Evolutionary conservation across 2,797 vertebrate species (phyloP).

Genomic region (Thripadectes ignobilis): DNA sequence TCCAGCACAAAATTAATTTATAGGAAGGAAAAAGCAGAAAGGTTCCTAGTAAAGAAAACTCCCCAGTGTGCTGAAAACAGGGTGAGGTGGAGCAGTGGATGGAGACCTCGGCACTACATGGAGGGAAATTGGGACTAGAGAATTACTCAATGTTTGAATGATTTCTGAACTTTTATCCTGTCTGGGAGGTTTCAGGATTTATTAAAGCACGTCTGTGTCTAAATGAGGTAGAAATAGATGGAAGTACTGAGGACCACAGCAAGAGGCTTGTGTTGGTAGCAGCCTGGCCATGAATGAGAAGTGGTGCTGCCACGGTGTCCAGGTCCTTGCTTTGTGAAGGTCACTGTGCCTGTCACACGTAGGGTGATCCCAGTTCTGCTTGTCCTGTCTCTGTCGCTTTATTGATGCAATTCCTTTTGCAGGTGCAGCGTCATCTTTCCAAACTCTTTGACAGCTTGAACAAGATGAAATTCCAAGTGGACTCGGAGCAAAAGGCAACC

Average conservation of each 20-base stretch:
- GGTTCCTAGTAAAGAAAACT: background rate
- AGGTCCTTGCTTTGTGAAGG: background rate
- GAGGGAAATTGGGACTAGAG: background rate
- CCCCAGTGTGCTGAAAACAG: background rate
- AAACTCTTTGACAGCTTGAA: conserved; percentile 96
- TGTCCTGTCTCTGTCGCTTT: background rate
- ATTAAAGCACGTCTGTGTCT: background rate
- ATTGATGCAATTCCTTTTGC: background rate
- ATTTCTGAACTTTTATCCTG: background rate
- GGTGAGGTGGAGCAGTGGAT: background rate
- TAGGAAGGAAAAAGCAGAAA: background rate
- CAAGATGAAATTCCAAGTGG: conserved; percentile 86
- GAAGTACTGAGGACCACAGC: background rate
- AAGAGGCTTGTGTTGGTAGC: background rate
- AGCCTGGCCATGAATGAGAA: background rate
- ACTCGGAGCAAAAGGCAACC: conserved; percentile 74
- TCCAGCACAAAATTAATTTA: background rate
- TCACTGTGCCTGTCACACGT: background rate
- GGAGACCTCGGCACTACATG: background rate
- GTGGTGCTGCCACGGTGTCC: background rate
- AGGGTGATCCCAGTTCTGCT: background rate
- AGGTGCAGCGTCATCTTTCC: conserved; percentile 94
- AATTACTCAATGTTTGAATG: background rate
- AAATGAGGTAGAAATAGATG: background rate
- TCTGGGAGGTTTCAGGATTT: background rate